Base-by-base conservation (phyloP, 2,113 vertebrate species). In the Embiotoca jacksoni region DNA sequence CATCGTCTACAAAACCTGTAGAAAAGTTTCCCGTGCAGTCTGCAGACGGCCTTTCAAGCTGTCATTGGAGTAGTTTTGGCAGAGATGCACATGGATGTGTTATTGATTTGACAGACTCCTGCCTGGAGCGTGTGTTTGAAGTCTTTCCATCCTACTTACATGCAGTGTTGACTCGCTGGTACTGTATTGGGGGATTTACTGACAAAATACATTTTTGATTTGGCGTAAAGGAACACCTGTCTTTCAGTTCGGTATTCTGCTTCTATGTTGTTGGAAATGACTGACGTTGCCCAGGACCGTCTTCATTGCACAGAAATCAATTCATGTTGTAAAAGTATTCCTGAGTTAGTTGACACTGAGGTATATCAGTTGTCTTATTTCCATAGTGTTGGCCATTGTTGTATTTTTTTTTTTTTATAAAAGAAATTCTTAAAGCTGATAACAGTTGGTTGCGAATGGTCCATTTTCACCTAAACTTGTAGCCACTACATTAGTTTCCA, bases 21-120 rank as follows among this genome's bases (percentile, higher is more conserved):
- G 37, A 10, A 30, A 80, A 75, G 69, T 78, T 72, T 64, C n/a
- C 44, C 7, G 23, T 10, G 49, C 55, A 54, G 63, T 84, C 57
- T 55, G 63, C 52, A 71, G 31, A 31, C 23, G 39, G 44, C 46
- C 65, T 61, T 67, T 75, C 35, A 35, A 50, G 54, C 52, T 36
- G 11, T 71, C 52, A 36, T 16, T 47, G 16, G 62, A 82, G 50
- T 8, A 53, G 60, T 72, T 84, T 88, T 90, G 86, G 72, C 81
- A 87, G 71, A 72, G 76, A 76, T 80, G 74, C 73, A 79, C 79
- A 89, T 13, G 69, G 82, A 87, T 83, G 81, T 89, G 83, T 86
- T 83, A 90, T 88, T 49, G 80, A 90, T 86, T 89, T 82, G 80
- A 78, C 84, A 79, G 80, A 87, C 81, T 86, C 58, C 31, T 80